Evolutionary conservation across 2,113 vertebrate genomes (phyloP).

Genomic region (Seriola aureovittata): DNA sequence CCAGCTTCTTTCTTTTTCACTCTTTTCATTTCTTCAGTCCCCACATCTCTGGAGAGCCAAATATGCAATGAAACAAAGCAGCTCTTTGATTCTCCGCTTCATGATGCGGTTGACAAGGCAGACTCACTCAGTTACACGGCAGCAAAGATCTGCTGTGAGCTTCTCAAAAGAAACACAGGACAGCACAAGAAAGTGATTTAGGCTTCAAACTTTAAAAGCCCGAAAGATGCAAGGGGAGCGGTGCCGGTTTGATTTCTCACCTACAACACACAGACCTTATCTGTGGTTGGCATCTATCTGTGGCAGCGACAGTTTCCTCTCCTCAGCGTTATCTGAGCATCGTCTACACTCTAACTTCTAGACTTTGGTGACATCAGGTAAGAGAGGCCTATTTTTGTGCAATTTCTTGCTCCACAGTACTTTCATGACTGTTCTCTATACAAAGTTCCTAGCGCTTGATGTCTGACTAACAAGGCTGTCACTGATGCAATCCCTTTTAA

Average conservation of each 20-base stretch:
- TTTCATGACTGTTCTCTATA: background rate
- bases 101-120: background rate
- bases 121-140: slow-evolving; percentile 13
- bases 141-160: slow-evolving; percentile 18
- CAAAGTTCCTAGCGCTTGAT: slow-evolving; percentile 37
- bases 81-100: slow-evolving; percentile 9
- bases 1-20: slow-evolving; percentile 1
- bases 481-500: slow-evolving; percentile 13
- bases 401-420: slow-evolving; percentile 3
- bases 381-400: slow-evolving; percentile 1
- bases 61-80: slow-evolving; percentile 32
- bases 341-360: slow-evolving; percentile 9
- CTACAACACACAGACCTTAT: slow-evolving; percentile 16
- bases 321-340: slow-evolving; percentile 19
- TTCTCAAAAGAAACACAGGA: slow-evolving; percentile 37
- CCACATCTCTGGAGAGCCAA: background rate
- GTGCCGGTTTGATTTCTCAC: slow-evolving; percentile 33
- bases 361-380: slow-evolving; percentile 16
- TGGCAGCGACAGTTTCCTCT: slow-evolving; percentile 24
- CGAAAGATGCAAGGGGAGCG: background rate
- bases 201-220: slow-evolving; percentile 19
- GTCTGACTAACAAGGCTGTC: slow-evolving; percentile 58
- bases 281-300: slow-evolving; percentile 19
- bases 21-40: background rate
- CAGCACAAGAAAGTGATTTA: background rate